Evolutionary conservation across 92 coral and sea anemone genomes (phyloP).

Genomic region (Paramuricea clavata): DNA sequence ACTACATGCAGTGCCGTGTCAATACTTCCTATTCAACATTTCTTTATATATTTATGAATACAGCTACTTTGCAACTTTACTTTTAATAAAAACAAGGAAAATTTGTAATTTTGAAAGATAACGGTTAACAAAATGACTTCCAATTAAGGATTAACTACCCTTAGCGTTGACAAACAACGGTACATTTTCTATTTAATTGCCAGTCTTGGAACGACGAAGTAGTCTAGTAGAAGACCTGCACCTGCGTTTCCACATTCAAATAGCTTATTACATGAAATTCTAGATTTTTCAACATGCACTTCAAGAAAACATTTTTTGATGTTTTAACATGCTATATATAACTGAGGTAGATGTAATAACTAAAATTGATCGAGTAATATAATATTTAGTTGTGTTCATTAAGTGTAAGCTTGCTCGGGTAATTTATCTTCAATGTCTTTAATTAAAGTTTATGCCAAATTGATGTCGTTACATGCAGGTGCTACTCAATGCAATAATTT

Average conservation of each 20-base stretch:
- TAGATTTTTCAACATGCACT: not conserved
- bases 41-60: not conserved
- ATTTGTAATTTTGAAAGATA: not conserved
- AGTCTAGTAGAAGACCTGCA: not conserved
- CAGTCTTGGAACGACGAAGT: constrained; percentile 16
- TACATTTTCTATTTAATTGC: constrained; percentile 5
- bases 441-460: constrained; percentile 47
- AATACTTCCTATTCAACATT: not conserved
- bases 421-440: constrained; percentile 39
- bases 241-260: not conserved
- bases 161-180: constrained; percentile 20
- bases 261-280: not conserved
- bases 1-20: not conserved
- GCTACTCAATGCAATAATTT: constrained; percentile 17
- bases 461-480: constrained; percentile 32
- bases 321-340: not conserved
- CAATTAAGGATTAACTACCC: constrained; percentile 16
- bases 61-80: not conserved
- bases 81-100: not conserved
- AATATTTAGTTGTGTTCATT: constrained; percentile 26
- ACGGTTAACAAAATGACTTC: constrained; percentile 25
- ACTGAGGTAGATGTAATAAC: constrained; percentile 9
- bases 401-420: constrained; percentile 34
- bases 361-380: constrained; percentile 29
- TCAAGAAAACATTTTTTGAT: not conserved